phyloP scores from a whole-genome alignment of 2,797 vertebrate species.

The Ispidina picta region DNA sequence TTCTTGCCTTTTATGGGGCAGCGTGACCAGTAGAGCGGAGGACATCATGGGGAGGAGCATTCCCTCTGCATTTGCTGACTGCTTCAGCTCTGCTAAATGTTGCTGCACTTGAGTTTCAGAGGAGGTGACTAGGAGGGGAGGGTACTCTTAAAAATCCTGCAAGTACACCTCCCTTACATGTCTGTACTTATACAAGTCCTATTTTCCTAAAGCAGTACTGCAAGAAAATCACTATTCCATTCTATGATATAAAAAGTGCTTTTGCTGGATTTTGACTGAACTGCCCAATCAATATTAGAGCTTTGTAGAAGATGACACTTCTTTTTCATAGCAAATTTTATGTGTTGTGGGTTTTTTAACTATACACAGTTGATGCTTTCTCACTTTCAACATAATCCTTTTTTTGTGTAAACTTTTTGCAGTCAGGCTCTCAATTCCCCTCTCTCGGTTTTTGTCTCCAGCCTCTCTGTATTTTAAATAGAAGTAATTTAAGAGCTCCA shows the following conservation, averaged over 20 bases:
- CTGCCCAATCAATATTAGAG: not conserved
- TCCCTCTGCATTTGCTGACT: not conserved
- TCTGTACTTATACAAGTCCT: not conserved
- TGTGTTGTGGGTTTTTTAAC: not conserved
- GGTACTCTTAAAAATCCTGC: not conserved
- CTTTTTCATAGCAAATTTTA: not conserved
- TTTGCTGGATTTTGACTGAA: conserved; percentile 3
- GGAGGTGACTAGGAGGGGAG: not conserved
- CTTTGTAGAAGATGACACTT: not conserved
- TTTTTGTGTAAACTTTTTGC: not conserved
- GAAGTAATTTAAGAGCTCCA: not conserved
- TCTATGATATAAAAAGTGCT: not conserved
- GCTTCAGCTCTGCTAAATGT: not conserved
- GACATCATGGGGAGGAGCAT: not conserved
- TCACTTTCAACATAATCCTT: not conserved
- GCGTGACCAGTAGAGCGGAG: not conserved
- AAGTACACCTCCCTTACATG: not conserved
- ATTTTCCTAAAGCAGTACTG: not conserved
- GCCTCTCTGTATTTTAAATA: not conserved
- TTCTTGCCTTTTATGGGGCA: conserved; percentile 53
- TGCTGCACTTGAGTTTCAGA: not conserved
- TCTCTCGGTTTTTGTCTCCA: not conserved
- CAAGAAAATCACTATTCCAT: not conserved
- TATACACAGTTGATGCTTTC: not conserved
- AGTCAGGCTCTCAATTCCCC: not conserved